These are phyloP conservation scores for Neosalanx taihuensis DNA, from an alignment of 2,797 vertebrate genomes.

Conservation along the genomic window DNA sequence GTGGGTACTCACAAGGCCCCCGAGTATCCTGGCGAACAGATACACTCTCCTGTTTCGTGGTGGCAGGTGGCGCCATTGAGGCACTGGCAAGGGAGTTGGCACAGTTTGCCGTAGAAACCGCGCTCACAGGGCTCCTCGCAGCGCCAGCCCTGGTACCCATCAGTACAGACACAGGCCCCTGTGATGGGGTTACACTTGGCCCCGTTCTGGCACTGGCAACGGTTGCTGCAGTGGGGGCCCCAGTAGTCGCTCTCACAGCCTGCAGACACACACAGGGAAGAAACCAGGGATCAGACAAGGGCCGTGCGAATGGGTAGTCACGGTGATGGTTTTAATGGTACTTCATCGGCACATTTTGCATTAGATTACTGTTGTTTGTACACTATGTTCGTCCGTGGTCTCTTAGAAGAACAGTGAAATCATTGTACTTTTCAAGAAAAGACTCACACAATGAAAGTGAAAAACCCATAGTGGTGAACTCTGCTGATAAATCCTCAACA, in stretches of 20 bases:
- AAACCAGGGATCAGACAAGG: not conserved
- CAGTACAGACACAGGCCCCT: constrained; percentile 93
- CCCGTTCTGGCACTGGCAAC: constrained; percentile 96
- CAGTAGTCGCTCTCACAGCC: constrained; percentile 96
- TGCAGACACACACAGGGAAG: constrained; percentile 56
- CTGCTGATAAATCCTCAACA: constrained; percentile 19
- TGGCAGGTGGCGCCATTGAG: constrained; percentile 92
- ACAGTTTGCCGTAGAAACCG: constrained; percentile 90
- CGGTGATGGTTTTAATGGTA: too few species aligned
- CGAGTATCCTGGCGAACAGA: constrained; percentile 91
- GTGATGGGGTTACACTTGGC: constrained; percentile 99
- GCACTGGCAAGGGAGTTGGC: constrained; percentile 94
- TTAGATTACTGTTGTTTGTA: too few species aligned
- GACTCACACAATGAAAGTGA: not conserved
- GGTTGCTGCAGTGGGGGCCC: constrained; percentile 98
- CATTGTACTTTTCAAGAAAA: too few species aligned
- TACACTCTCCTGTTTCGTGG: constrained; percentile 93
- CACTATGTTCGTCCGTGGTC: too few species aligned
- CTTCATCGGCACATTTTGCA: too few species aligned
- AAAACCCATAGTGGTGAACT: constrained; percentile 16
- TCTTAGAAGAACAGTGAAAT: not conserved
- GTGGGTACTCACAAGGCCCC: constrained; percentile 90
- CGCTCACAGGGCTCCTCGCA: constrained; percentile 92
- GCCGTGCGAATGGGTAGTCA: too few species aligned
- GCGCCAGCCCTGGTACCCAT: constrained; percentile 95